Evolutionary conservation across 2,797 vertebrate genomes (phyloP), one percentile per base, ranked within the genome.

Genomic region (Streptopelia turtur): DNA sequence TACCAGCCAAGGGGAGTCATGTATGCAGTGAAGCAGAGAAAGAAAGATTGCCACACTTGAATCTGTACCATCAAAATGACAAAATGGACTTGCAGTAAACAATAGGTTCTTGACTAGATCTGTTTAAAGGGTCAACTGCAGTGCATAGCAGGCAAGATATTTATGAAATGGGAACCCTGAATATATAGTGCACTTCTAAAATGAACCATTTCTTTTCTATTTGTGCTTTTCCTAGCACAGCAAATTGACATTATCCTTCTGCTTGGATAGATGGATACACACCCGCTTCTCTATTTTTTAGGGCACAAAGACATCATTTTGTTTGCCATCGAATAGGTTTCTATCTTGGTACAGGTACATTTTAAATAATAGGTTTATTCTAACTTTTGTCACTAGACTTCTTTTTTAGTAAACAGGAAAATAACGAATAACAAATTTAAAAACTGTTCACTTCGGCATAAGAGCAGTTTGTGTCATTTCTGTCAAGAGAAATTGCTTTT

Each of bases 21-120:
- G 72, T 87, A 52, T 61, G 91, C 92, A 97, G 91, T 88, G 96
- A 96, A 95, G 94, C 94, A 93, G 96, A 95, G 94, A 85, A 95
- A 90, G 94, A 95, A 87, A 92, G 93, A 97, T 97, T 97, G 91
- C 92, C 89, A 72, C 83, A 57, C 93, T 97, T 94, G 90, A 93
- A 93, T 95, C 93, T 93, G 90, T 87, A 92, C 77, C 90, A 97
- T 97, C 94, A 96, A 98, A 97, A 96, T 95, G 97, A 96, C 91
- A 95, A 96, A 98, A 96, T 75, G 80, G 83, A 82, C 88, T 81
- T 70, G 80, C 27, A 76, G 94, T 89, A 96, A 97, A 97, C 96
- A 97, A 87, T 78, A 96, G 90, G 71, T 96, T 98, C 97, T 96
- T 96, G 95, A 92, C 93, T 92, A 47, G 70, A 90, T 96, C 90